These are phyloP conservation scores for Microchrysa polita DNA, from an alignment of 2,888 invertebrate genomes.

Conservation along the genomic window DNA sequence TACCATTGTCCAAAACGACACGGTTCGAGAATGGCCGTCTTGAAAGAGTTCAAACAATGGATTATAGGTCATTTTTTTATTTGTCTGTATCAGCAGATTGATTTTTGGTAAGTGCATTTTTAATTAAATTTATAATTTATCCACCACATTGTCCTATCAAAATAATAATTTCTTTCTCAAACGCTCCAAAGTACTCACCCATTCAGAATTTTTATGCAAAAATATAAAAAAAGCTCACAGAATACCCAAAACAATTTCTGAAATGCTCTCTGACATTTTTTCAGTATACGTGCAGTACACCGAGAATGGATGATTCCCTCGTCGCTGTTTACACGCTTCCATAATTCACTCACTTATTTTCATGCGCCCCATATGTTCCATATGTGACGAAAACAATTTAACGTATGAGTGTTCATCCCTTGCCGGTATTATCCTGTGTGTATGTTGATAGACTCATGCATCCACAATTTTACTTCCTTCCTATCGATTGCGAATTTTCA, in stretches of 20 bases:
- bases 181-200: no score
- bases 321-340: background rate
- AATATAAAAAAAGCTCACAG: background rate
- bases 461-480: constrained; percentile 1
- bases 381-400: constrained; percentile 15
- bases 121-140: no score
- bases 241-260: background rate
- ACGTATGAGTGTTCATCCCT: background rate
- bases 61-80: no score
- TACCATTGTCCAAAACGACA: no score
- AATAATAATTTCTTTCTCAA: no score
- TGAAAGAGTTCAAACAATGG: no score
- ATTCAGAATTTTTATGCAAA: background rate
- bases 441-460: background rate
- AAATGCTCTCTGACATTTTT: background rate
- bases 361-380: background rate
- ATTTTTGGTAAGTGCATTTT: no score
- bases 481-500: background rate
- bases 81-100: no score
- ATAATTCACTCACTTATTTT: background rate
- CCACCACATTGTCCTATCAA: no score
- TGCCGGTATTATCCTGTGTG: background rate
- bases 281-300: background rate
- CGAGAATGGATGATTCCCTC: background rate
- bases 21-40: no score